Evolutionary conservation across 1,140 invertebrate species (phyloP).

Genomic region (Megathymus violae): DNA sequence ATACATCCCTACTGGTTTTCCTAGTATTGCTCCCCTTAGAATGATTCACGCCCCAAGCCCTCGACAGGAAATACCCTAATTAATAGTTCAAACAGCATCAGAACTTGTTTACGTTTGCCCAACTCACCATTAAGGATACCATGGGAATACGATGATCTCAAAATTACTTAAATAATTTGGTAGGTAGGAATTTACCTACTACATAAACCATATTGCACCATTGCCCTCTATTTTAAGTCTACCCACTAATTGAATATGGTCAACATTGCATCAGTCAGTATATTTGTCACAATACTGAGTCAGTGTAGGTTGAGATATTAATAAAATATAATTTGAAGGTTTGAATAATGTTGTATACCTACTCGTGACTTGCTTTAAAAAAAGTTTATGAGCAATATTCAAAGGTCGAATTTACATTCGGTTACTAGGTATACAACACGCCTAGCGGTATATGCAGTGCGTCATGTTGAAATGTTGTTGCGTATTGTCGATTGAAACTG

Average conservation of each 20-base stretch:
- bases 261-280: no score
- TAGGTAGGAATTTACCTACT: no score
- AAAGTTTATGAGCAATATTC: constrained; percentile 33
- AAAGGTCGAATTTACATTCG: constrained; percentile 38
- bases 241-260: no score
- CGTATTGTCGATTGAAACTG: constrained; percentile 77
- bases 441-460: constrained; percentile 63
- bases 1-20: constrained; percentile 9
- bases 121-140: constrained; percentile 8
- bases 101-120: constrained; percentile 21
- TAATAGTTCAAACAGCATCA: constrained; percentile 34
- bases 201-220: no score
- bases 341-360: no score
- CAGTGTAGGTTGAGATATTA: no score
- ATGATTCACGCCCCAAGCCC: constrained; percentile 29
- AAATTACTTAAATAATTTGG: no score
- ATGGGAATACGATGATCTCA: no score
- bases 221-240: no score
- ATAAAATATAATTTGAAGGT: no score
- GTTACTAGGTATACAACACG: constrained; percentile 36
- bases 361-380: not conserved
- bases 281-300: no score
- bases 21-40: constrained; percentile 3
- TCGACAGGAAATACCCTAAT: constrained; percentile 34
- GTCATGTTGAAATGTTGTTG: constrained; percentile 79